phyloP scores from a whole-genome alignment of 2,797 vertebrate species.

The Acanthurus tractus region DNA sequence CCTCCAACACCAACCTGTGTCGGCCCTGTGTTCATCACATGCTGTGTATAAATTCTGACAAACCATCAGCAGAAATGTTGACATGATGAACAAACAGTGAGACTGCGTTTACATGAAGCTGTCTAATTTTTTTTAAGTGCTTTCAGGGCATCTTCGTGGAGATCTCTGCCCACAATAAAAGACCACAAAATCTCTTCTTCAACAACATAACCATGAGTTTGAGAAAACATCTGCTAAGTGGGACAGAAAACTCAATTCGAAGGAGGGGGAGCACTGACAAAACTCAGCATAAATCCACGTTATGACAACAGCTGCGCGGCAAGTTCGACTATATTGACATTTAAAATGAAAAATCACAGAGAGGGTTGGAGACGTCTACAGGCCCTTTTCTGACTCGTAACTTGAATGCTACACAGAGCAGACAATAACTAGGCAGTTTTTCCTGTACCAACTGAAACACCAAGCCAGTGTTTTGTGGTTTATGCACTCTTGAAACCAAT shows the following conservation, averaged over 20 bases:
- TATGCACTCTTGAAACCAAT: too few relatives aligned
- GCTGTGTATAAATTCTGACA: conserved; percentile 2
- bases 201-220: background rate
- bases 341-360: background rate
- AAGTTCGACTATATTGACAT: background rate
- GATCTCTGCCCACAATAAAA: background rate
- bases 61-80: background rate
- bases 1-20: background rate
- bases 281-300: conserved; percentile 1
- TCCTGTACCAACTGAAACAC: too few relatives aligned
- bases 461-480: too few relatives aligned
- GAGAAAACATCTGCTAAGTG: background rate
- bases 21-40: background rate
- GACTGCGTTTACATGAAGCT: background rate
- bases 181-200: background rate
- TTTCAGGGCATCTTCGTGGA: background rate
- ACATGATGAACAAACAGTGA: conserved; percentile 1
- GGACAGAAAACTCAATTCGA: background rate
- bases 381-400: background rate
- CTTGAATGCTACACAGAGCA: background rate
- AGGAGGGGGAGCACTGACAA: background rate
- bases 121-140: background rate
- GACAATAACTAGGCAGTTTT: background rate
- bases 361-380: background rate
- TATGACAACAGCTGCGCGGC: background rate